Evolutionary conservation across 2,113 vertebrate genomes (phyloP).

Genomic region (Fukomys damarensis): DNA sequence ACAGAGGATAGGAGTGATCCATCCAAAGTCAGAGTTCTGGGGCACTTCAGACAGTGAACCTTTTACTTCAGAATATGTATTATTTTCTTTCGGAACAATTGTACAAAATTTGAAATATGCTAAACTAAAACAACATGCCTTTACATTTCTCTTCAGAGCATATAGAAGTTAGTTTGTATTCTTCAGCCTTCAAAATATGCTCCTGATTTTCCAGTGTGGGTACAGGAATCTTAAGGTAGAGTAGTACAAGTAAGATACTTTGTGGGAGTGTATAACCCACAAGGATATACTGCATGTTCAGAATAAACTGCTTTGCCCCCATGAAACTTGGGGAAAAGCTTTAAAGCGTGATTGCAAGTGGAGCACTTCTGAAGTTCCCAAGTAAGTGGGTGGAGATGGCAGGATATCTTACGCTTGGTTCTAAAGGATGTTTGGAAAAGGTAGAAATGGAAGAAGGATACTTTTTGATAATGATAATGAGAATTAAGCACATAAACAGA

Average conservation of each 20-base stretch:
- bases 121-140: background rate
- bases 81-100: background rate
- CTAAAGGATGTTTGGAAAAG: slow-evolving; percentile 45
- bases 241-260: background rate
- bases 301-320: background rate
- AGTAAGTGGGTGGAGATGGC: background rate
- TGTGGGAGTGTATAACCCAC: accelerated
- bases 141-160: background rate
- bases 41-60: background rate
- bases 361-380: background rate
- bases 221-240: background rate
- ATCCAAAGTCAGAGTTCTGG: background rate
- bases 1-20: background rate
- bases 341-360: background rate
- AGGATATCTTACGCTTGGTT: background rate
- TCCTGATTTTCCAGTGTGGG: background rate
- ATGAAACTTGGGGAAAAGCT: background rate
- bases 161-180: background rate
- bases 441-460: background rate
- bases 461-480: background rate
- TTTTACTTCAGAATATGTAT: background rate
- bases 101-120: background rate
- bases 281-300: background rate
- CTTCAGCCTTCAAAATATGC: background rate
- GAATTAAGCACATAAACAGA: background rate